Percentiles rank a stretch among this genome's conserved stretches.
phyloP scores from a whole-genome alignment of 2,888 invertebrate species.

The Epinotia nisella region DNA sequence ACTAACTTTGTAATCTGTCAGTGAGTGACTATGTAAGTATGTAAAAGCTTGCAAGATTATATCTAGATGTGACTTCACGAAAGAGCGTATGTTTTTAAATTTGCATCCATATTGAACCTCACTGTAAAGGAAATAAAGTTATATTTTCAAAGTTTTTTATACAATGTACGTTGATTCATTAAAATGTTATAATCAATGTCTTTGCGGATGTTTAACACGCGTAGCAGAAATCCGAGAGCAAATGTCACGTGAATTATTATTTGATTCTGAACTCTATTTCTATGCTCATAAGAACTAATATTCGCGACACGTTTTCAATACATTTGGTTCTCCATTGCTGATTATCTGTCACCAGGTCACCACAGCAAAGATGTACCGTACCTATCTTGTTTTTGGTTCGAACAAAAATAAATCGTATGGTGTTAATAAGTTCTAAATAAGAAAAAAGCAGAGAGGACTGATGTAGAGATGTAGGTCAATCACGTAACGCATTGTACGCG shows the following conservation, averaged over 20 bases:
- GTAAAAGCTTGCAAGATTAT: slow-evolving; percentile 25
- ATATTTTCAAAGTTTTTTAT: background rate
- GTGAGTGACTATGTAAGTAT: slow-evolving; percentile 19
- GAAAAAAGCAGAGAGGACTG: background rate
- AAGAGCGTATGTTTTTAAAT: background rate
- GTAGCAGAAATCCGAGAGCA: slow-evolving; percentile 3
- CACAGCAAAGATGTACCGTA: background rate
- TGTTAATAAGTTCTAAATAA: background rate
- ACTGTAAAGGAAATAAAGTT: background rate
- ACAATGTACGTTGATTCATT: background rate
- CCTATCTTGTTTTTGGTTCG: background rate
- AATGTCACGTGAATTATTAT: background rate
- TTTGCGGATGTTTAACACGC: slow-evolving; percentile 26
- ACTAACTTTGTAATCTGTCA: background rate
- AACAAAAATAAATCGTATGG: background rate
- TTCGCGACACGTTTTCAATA: too few relatives aligned
- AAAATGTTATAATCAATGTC: background rate
- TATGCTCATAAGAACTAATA: too few relatives aligned
- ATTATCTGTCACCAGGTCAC: background rate
- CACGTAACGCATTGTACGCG: too few relatives aligned
- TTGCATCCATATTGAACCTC: background rate
- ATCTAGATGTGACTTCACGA: background rate
- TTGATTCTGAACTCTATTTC: background rate
- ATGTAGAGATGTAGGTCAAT: too few relatives aligned
- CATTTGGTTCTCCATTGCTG: background rate